phyloP scores from a whole-genome alignment of 64 coral and sea anemone genomes.

The Montipora foliosa region DNA sequence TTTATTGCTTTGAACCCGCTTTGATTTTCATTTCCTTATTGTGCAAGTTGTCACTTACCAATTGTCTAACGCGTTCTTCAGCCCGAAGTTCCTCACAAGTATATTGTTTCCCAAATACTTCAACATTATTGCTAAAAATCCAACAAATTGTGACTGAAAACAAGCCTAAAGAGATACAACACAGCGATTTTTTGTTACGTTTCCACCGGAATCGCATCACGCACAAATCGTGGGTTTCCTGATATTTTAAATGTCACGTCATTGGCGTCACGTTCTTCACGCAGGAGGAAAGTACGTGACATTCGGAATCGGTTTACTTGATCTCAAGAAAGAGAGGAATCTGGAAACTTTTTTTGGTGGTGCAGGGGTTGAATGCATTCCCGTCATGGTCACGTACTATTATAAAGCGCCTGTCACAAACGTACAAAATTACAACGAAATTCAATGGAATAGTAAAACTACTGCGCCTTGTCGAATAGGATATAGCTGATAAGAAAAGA shows the following conservation, averaged over 20 bases:
- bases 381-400: conserved; percentile 13
- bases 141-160: neutral
- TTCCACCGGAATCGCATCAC: conserved; percentile 8
- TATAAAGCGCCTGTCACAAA: neutral
- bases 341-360: neutral
- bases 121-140: neutral
- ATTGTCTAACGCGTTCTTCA: neutral
- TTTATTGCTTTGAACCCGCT: neutral
- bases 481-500: neutral
- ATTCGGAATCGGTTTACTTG: neutral
- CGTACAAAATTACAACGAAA: neutral
- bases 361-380: neutral
- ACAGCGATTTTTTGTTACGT: neutral
- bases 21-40: neutral
- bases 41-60: neutral
- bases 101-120: neutral
- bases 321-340: neutral
- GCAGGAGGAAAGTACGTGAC: neutral
- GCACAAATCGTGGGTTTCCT: neutral
- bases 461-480: neutral
- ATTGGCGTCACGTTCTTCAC: neutral
- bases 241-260: neutral
- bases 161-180: neutral
- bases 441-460: neutral
- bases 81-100: conserved; percentile 26